A percentile compares a stretch with the other conserved stretches of the same genome.
These are phyloP conservation scores for Tetramorium bicarinatum DNA, from an alignment of 2,888 invertebrate species.

Conservation along the genomic window DNA sequence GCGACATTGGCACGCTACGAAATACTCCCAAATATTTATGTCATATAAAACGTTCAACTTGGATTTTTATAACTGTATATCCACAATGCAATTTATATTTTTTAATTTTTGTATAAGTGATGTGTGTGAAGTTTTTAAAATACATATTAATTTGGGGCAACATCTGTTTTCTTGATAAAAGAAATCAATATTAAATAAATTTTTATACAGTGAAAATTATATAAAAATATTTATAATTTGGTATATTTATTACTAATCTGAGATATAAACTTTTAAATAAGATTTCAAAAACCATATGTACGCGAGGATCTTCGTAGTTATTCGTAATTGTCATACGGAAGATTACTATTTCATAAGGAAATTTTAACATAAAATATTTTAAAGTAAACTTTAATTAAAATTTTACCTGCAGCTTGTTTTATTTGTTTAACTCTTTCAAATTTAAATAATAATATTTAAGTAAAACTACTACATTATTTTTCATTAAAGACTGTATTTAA, in stretches of 20 bases:
- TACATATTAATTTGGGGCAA: not conserved
- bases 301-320: not conserved
- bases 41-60: not conserved
- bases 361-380: not conserved
- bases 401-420: not conserved
- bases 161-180: not conserved
- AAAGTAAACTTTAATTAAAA: not conserved
- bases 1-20: conserved; percentile 7
- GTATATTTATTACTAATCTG: not conserved
- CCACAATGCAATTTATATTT: not conserved
- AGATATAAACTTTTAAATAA: conserved; percentile 12
- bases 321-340: conserved; percentile 3
- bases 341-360: not conserved
- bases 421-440: not conserved
- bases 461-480: not conserved
- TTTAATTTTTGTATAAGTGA: not conserved
- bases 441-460: not conserved
- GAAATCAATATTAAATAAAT: not conserved
- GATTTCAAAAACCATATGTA: not conserved
- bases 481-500: not conserved
- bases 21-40: not conserved
- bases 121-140: not conserved
- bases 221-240: not conserved
- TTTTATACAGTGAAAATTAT: not conserved
- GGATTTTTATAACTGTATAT: conserved; percentile 9